Evolutionary conservation across 2,797 vertebrate species (phyloP), one percentile per base, ranked within the genome.

Genomic region (Fistularia commersonii): DNA sequence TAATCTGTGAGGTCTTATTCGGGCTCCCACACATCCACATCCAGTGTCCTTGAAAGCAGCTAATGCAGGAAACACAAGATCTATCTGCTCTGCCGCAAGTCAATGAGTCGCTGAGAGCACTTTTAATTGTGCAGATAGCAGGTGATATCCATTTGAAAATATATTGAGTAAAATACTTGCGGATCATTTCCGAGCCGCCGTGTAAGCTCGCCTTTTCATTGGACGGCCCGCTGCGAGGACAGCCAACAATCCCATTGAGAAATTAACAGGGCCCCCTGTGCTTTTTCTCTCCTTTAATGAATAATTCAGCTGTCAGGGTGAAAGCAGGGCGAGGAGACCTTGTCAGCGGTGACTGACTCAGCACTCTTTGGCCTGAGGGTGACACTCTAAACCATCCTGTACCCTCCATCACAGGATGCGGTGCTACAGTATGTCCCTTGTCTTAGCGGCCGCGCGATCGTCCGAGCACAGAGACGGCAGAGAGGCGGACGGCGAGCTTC

Each of bases 171-270:
- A 69, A 77, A 80, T 69, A 53, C 54, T 54, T 53, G 45, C 69
- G 45, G 67, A 74, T 81, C 48, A 72, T 77, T 71, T 76, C 37
- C 56, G 23, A 23, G 23, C 23, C 23, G 23, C 23, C 23, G 71
- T 23, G 43, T 35, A 57, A 72, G 58, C 51, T 37, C 35, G 70
- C 59, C 63, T 72, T 62, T 64, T 69, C 44, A 64, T 52, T 66
- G 55, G 61, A 61, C 41, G 6, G 71, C 53, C 43, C 2, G 32
- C 60, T 54, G 72, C 34, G 78, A 87, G 82, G 84, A 86, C 83
- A 48, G 84, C 84, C 84, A 89, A 87, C 77, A 84, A 82, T 77
- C 74, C 85, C 87, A 89, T 86, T 85, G 87, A 87, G 84, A 85
- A 87, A 89, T 87, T 83, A 87, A 71, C 76, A 84, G 78, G 67